Evolutionary conservation across 2,888 invertebrate genomes (phyloP).

Genomic region (Dastarcus helophoroides): DNA sequence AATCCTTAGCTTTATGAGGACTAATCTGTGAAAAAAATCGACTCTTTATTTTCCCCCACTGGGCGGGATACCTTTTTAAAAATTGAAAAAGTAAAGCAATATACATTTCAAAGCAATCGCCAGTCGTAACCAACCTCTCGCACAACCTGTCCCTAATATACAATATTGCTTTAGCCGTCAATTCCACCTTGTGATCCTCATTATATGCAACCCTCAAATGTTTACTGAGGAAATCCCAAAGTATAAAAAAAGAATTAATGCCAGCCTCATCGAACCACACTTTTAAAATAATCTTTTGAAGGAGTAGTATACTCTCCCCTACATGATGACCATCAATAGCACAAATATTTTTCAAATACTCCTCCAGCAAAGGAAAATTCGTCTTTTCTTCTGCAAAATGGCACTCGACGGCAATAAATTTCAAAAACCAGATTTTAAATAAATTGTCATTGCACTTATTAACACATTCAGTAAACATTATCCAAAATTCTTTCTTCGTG

Average conservation of each 20-base stretch:
- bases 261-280: slow-evolving; percentile 28
- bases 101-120: slow-evolving; percentile 30
- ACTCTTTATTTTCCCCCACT: slow-evolving; percentile 34
- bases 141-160: too few species aligned
- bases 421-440: slow-evolving; percentile 25
- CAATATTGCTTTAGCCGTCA: too few species aligned
- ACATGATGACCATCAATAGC: too few species aligned
- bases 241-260: slow-evolving; percentile 28
- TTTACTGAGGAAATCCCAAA: slow-evolving; percentile 35
- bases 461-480: too few species aligned
- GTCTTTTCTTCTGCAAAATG: slow-evolving; percentile 12
- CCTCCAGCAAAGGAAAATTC: slow-evolving; percentile 25
- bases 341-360: slow-evolving; percentile 20
- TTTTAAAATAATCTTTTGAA: slow-evolving; percentile 24
- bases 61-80: slow-evolving; percentile 26
- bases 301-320: slow-evolving; percentile 22
- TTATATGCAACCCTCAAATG: slow-evolving; percentile 22
- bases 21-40: slow-evolving; percentile 34
- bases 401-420: slow-evolving; percentile 22
- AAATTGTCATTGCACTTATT: slow-evolving; percentile 21
- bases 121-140: too few species aligned
- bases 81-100: slow-evolving; percentile 26
- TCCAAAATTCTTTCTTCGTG: too few species aligned
- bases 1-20: slow-evolving; percentile 29
- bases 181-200: too few species aligned